Evolutionary conservation across 1,140 invertebrate species (phyloP).

Genomic region (Drosophila arizonae): DNA sequence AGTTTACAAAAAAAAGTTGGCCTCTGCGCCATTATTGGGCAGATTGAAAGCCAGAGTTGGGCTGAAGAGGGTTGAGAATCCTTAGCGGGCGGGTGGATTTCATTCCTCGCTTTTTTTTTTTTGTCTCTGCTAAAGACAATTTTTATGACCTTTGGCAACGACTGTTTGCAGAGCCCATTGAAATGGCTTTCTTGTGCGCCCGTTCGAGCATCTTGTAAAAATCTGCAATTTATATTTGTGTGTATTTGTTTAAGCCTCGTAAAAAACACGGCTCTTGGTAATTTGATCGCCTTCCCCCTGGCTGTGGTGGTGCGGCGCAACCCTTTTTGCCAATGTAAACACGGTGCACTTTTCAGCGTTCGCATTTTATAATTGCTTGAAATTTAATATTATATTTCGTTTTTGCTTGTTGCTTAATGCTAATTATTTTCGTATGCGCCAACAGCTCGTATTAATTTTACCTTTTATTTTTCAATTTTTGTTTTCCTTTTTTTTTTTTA

Average conservation of each 20-base stretch:
- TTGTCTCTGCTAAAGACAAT: constrained; percentile 56
- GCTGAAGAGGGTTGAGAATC: not conserved
- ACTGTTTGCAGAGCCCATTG: constrained; percentile 68
- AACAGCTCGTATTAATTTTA: constrained; percentile 42
- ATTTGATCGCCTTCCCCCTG: constrained; percentile 46
- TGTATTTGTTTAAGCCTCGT: constrained; percentile 64
- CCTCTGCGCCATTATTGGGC: constrained; percentile 22
- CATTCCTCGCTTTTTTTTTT: not conserved
- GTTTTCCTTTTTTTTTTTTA: constrained; percentile 37
- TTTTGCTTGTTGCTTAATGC: constrained; percentile 45
- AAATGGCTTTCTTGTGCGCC: constrained; percentile 65
- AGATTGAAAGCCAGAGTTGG: not conserved
- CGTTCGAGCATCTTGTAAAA: constrained; percentile 59
- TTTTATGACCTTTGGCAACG: constrained; percentile 73
- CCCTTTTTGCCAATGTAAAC: constrained; percentile 58
- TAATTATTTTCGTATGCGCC: constrained; percentile 74
- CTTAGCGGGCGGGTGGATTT: constrained; percentile 19
- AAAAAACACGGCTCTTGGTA: constrained; percentile 56
- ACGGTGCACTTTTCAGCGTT: constrained; percentile 58
- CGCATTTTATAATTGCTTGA: constrained; percentile 75
- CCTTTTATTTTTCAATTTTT: not conserved
- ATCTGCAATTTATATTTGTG: constrained; percentile 63
- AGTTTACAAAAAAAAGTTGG: constrained; percentile 59
- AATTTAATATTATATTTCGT: constrained; percentile 75
- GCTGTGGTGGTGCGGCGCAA: constrained; percentile 19